phyloP scores from a whole-genome alignment of 2,888 invertebrate genomes.

The Acanthosepion lycidas region DNA sequence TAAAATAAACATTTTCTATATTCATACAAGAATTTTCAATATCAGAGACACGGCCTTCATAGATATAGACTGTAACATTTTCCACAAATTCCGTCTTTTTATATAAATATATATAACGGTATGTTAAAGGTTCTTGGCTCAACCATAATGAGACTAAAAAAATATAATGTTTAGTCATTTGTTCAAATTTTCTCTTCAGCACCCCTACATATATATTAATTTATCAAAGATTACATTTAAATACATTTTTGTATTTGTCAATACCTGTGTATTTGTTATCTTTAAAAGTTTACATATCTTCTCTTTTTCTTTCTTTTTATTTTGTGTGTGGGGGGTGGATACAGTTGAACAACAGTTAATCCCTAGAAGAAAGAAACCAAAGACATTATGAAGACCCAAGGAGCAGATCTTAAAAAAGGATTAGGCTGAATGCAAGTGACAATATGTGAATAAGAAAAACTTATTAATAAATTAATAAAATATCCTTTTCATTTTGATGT shows the following conservation, averaged over 20 bases:
- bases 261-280: neutral
- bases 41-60: too few species aligned
- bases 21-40: too few species aligned
- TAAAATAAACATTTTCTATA: too few species aligned
- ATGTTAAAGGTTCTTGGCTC: too few species aligned
- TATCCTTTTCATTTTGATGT: neutral
- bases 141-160: too few species aligned
- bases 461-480: neutral
- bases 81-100: too few species aligned
- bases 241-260: neutral
- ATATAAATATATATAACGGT: too few species aligned
- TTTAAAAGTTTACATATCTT: neutral
- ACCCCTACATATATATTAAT: neutral
- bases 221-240: neutral
- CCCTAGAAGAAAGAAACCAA: neutral
- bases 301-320: neutral
- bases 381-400: neutral
- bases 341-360: neutral
- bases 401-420: neutral
- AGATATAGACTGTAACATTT: too few species aligned
- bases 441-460: neutral
- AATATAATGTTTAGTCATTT: too few species aligned
- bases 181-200: too few species aligned
- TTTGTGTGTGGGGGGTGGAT: too few species aligned
- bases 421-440: neutral